Evolutionary conservation across 1,140 invertebrate species (phyloP), one percentile per base, ranked within the genome.

Genomic region (Nebria ingens): DNA sequence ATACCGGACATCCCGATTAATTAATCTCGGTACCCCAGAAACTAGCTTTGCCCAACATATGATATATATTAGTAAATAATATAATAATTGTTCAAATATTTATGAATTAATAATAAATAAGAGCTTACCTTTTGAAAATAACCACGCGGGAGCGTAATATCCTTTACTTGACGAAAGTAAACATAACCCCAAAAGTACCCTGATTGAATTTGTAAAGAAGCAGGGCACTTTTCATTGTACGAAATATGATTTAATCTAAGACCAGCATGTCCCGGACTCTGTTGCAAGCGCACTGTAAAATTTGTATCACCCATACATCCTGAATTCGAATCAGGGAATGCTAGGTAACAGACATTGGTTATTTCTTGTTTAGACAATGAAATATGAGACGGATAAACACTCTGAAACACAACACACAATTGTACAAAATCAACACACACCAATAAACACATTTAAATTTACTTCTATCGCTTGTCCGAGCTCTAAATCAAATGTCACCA

Each of bases 321-420:
- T 49, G 93, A 97, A 74, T 99, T 98, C 0, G 95, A 98, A 72
- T 98, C 97, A 9, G 97, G 97, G 74, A 98, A 99, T 11, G 95
- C 93, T 66, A 98, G 79, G 72, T 98, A 99, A 75, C 94, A 98
- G 59, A 98, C 91, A 76, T 96, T 98, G 58, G 88, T 90, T 71
- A 92, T 93, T 76, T 98, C 95, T 76, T 91, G 87, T 71, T 97
- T 94, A 11, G 84, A 85, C 53, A 97, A 71, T 62, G 84, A 83
- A 15, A 90, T 79, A 70, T 88, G 81, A 60, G 79, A 75, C 3
- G 95, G 95, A 76, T 91, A 96, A 19, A 96, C 83, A 60, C 85
- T 81, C 84, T 93, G 72, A 56, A 79, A 75, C 21, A 61, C 56
- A 63, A 64, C 58, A 67, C n/a, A n/a, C n/a, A n/a, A n/a, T 71